Base-by-base conservation (phyloP, 2,113 vertebrate genomes). In the Erythrocercus mccallii region DNA sequence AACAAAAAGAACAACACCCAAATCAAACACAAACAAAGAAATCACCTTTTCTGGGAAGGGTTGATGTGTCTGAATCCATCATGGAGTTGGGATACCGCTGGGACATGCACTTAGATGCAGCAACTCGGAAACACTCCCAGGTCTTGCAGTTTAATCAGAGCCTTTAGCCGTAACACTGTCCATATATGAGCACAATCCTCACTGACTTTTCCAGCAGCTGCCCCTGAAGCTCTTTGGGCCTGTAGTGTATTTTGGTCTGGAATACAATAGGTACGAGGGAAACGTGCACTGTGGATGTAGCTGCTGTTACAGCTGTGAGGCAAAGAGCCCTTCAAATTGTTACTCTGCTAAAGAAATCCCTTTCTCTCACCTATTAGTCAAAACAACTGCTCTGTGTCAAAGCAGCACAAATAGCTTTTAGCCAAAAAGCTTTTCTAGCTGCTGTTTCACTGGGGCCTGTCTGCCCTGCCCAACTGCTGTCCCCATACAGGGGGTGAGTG, bases 341-440 rank as follows among this genome's bases (percentile, higher is more conserved):
- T 91, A 28, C 89, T 53, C 61, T 89, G 58, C 44, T n/a, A 90
- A 87, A 94, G 78, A 91, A 95, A 94, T 80, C 89, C 68, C 54
- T 31, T 84, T 68, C 74, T 94, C n/a, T 42, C 65, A 54, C 54
- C 71, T 73, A 6, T 84, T 77, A 85, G 78, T 77, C 81, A 77
- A 73, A 96, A 87, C 86, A 94, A 91, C 89, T 81, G 84, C 91
- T 85, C 77, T 62, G 45, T 87, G 90, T 95, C 87, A 88, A 77
- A 83, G 81, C 81, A 82, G 62, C 3, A 7, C 64, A 86, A 95
- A 83, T 4, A 94, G 88, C 89, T 94, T 94, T 92, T 74, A 86
- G 70, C 62, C 64, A 82, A 47, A 86, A 92, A 86, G 88, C 92
- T 94, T 96, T 96, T 65, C 51, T 62, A 60, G 40, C 64, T 79